Base-by-base conservation (phyloP, 2,888 invertebrate species). In the Conomelus anceps region DNA sequence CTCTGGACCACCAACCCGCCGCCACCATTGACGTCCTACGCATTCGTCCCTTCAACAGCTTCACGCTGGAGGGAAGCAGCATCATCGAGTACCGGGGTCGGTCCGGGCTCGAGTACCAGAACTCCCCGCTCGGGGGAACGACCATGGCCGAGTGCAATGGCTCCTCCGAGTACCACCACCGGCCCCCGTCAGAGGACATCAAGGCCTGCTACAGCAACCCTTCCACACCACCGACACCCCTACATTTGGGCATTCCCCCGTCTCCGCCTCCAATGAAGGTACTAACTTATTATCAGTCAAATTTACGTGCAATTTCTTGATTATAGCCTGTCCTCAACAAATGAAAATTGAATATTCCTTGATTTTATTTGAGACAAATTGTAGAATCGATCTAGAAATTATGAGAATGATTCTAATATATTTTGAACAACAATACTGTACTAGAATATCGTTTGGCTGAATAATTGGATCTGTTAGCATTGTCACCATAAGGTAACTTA, bases 81-180 rank as follows among this genome's bases (percentile, higher is more conserved):
- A 94, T 94, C 86, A 94, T 94, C 91, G 94, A 94, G 91, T 94
- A 94, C 92, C 90, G 95, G 95, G 92, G 95, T 95, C 89, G 95
- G 95, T 86, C 90, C 85, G 90, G 91, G 63, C 93, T 95, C 90
- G 95, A 95, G 92, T 95, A 95, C 93, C 96, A 95, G 92, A 95
- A 95, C 92, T 95, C 95, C 20, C 96, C 95, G 11, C 92, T 95
- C 20, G 90, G 91, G 13, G 90, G 90, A 22, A 89, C 89, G 41
- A 90, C 91, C 23, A 95, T 96, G 94, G 96, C 95, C 0, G 96
- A 96, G 93, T 96, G 96, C 92, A 96, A 95, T 63, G 91, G 93
- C 94, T 0, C 95, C 91, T 0, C 95, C 91, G 95, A 95, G 92
- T 94, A 95, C 91, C 90, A 90, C 24, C 90, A 90, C 17, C 90